A percentile compares a stretch with the other conserved stretches of the same genome.
These are phyloP conservation scores for Caenorhabditis japonica DNA, from an alignment of 2,888 invertebrate genomes.

Conservation along the genomic window DNA sequence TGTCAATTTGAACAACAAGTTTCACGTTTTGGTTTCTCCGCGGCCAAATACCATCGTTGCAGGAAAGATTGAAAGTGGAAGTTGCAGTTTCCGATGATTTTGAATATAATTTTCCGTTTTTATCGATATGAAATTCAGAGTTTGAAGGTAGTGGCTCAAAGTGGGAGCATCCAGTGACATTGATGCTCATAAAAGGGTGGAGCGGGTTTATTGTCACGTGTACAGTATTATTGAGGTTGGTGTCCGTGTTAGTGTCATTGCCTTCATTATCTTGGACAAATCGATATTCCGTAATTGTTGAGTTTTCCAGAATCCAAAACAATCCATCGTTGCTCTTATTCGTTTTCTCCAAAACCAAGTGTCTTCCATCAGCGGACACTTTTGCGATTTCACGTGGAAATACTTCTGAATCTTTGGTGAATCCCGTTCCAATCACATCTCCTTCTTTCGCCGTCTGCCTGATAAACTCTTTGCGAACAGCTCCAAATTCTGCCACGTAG, in stretches of 20 bases:
- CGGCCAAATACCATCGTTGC: conserved; percentile 45
- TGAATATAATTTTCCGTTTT: conserved; percentile 6
- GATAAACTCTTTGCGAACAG: background rate
- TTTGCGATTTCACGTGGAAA: conserved; percentile 22
- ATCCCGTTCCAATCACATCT: conserved; percentile 15
- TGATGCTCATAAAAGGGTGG: background rate
- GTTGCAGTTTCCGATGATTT: background rate
- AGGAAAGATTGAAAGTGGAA: conserved; percentile 3
- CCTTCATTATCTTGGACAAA: conserved; percentile 3
- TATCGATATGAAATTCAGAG: background rate
- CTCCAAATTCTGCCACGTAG: conserved; percentile 15
- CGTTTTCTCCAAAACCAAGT: conserved; percentile 11
- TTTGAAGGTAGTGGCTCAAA: background rate
- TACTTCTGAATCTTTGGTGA: background rate
- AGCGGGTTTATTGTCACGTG: too few relatives aligned
- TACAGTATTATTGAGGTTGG: too few relatives aligned
- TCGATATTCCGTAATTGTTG: background rate
- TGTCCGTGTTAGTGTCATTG: too few relatives aligned
- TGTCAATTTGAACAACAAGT: too few relatives aligned
- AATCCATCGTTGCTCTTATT: background rate
- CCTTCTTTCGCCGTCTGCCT: background rate
- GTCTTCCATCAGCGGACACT: conserved; percentile 11
- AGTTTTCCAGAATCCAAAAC: conserved; percentile 22
- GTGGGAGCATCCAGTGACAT: conserved; percentile 14
- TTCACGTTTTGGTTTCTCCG: conserved; percentile 6